A percentile compares a stretch with the other conserved stretches of the same genome.
These are phyloP conservation scores for Egretta garzetta DNA, from an alignment of 2,113 vertebrate species.

Conservation along the genomic window DNA sequence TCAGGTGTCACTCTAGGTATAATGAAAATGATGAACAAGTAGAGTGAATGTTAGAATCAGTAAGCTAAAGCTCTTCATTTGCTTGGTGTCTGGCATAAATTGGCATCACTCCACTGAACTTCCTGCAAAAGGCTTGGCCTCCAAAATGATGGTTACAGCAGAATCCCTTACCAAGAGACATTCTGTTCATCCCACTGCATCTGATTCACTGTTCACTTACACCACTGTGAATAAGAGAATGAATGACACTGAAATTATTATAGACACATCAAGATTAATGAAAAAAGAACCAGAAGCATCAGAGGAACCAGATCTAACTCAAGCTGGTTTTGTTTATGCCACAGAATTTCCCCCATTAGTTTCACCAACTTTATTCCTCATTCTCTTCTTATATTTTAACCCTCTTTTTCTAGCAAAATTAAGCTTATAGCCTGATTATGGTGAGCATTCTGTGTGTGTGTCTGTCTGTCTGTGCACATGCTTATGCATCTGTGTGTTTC, in stretches of 20 bases:
- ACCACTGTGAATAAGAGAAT: background rate
- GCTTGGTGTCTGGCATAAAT: background rate
- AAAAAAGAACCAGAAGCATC: background rate
- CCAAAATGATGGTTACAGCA: background rate
- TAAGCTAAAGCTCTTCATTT: constrained; percentile 27
- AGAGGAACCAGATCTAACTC: background rate
- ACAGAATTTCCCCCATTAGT: background rate
- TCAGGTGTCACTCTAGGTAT: background rate
- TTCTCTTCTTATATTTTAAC: background rate
- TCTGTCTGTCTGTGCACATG: background rate
- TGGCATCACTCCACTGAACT: background rate
- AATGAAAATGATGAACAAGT: background rate
- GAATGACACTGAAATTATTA: background rate
- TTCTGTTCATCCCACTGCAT: background rate
- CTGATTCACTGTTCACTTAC: background rate
- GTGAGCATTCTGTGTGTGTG: background rate
- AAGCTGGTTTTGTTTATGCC: background rate
- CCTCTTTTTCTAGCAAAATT: background rate
- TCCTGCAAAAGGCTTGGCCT: background rate
- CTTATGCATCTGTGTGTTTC: background rate
- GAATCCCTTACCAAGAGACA: background rate
- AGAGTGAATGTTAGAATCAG: background rate
- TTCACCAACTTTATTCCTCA: background rate
- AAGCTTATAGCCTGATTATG: background rate
- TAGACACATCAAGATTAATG: background rate